phyloP scores from a whole-genome alignment of 2,797 vertebrate genomes.

The Meda fulgida region DNA sequence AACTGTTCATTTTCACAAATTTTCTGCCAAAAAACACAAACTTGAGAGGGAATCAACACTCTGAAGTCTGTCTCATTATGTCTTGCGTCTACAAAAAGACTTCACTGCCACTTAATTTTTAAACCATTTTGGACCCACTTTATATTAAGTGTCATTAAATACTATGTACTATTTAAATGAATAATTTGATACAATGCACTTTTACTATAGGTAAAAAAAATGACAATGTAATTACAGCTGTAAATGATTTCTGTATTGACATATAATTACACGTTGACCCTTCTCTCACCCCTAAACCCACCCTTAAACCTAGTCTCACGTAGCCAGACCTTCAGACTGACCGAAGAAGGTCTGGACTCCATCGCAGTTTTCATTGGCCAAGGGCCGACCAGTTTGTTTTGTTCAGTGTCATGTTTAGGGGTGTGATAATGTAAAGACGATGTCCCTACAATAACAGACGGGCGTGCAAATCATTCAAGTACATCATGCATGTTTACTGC shows the following conservation, averaged over 20 bases:
- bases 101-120: not conserved
- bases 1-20: not conserved
- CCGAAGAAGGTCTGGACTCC: too few relatives aligned
- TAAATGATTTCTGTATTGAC: not conserved
- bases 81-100: not conserved
- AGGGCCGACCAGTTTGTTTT: too few relatives aligned
- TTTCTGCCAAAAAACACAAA: not conserved
- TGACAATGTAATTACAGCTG: too few relatives aligned
- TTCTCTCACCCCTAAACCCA: not conserved
- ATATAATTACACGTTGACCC: too few relatives aligned
- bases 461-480: too few relatives aligned
- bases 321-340: not conserved
- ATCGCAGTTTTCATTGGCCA: too few relatives aligned
- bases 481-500: too few relatives aligned
- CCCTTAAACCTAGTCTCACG: not conserved
- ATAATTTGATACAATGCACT: not conserved
- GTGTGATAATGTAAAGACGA: too few relatives aligned
- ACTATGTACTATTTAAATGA: not conserved
- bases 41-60: not conserved
- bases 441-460: too few relatives aligned
- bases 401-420: too few relatives aligned
- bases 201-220: too few relatives aligned
- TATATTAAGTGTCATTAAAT: not conserved
- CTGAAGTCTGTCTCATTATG: not conserved
- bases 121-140: not conserved